These are phyloP conservation scores for Odontophorus gujanensis DNA, from an alignment of 2,113 vertebrate genomes.

Conservation along the genomic window DNA sequence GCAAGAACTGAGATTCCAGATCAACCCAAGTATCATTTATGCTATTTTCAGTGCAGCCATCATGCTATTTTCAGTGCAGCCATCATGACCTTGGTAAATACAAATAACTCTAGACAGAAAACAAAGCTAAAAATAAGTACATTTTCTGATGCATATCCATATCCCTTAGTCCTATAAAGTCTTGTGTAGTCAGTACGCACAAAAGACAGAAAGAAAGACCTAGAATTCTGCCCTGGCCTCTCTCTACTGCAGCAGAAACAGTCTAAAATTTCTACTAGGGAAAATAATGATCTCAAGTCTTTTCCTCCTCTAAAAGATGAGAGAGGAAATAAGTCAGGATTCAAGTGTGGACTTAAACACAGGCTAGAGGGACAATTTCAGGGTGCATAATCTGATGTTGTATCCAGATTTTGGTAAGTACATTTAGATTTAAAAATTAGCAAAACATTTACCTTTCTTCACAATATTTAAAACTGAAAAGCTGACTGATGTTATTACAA, in stretches of 20 bases:
- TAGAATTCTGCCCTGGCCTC: background rate
- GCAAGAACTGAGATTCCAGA: background rate
- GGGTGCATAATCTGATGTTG: background rate
- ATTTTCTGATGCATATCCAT: background rate
- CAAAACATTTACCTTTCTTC: background rate
- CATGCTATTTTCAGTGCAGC: background rate
- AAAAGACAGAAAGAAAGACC: background rate
- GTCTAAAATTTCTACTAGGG: accelerated
- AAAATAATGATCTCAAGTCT: background rate
- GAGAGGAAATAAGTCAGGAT: background rate
- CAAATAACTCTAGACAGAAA: background rate
- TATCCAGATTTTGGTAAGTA: background rate
- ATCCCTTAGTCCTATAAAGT: accelerated
- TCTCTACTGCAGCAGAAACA: background rate
- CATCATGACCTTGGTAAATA: background rate
- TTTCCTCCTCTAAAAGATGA: background rate
- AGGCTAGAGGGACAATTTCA: background rate
- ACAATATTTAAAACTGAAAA: background rate
- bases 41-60: background rate
- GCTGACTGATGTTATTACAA: background rate
- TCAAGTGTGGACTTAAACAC: background rate
- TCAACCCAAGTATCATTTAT: background rate
- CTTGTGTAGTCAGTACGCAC: background rate
- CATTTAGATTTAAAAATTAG: background rate
- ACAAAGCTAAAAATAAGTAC: background rate